These are phyloP conservation scores for Halisarca cf. caerulea DNA, from an alignment of 37 sponge, comb jelly and placozoan species.

Conservation along the genomic window DNA sequence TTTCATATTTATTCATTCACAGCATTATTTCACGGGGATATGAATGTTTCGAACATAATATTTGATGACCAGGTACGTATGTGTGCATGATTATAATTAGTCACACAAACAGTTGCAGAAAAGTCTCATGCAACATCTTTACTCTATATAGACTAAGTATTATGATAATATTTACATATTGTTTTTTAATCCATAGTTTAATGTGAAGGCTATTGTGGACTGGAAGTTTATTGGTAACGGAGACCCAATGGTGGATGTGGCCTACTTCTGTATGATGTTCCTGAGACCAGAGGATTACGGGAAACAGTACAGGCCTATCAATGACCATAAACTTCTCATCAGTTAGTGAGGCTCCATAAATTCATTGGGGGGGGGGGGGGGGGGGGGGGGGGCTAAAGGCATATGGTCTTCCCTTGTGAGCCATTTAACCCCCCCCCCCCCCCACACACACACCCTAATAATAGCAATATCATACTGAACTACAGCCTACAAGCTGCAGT, in stretches of 20 bases:
- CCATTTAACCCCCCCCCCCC: too few species aligned
- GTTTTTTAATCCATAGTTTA: background rate
- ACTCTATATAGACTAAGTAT: background rate
- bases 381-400: too few species aligned
- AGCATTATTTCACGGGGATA: background rate
- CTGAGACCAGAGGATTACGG: background rate
- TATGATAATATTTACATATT: too few species aligned
- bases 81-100: background rate
- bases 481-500: too few species aligned
- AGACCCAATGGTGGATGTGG: conserved; percentile 15
- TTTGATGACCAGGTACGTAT: background rate
- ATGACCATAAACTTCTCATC: background rate
- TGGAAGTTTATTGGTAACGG: conserved; percentile 11
- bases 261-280: conserved; percentile 24
- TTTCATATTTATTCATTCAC: too few species aligned
- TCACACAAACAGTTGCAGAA: too few species aligned
- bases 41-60: background rate
- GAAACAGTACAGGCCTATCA: background rate
- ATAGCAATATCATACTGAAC: too few species aligned
- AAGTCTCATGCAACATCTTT: too few species aligned
- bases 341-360: too few species aligned
- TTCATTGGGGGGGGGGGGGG: too few species aligned
- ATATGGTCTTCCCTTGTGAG: too few species aligned
- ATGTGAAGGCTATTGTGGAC: conserved; percentile 29
- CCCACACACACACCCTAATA: too few species aligned